These are phyloP conservation scores for Callipepla squamata DNA, from an alignment of 2,113 vertebrate genomes.

Conservation along the genomic window DNA sequence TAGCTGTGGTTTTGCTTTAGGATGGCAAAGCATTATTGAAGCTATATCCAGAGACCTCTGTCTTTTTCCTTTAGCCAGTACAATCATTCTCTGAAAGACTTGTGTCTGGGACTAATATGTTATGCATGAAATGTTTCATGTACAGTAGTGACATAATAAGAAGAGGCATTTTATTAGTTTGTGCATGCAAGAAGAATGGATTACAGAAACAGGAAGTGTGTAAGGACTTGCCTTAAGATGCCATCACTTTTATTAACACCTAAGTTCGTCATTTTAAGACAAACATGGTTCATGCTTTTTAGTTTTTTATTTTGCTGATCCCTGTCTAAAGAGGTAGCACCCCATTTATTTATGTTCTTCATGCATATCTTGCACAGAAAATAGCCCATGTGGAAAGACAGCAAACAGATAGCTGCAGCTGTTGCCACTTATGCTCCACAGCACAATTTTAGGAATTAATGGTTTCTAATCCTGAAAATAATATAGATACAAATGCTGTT, in stretches of 20 bases:
- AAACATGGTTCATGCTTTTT: constrained; percentile 19
- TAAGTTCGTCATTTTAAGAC: constrained; percentile 37
- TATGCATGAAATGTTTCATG: constrained; percentile 69
- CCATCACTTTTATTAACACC: constrained; percentile 60
- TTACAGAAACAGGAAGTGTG: constrained; percentile 37
- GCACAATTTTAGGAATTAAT: constrained; percentile 77
- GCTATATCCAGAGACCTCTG: constrained; percentile 4
- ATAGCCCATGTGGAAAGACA: constrained; percentile 73
- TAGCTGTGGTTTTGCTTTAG: neutral
- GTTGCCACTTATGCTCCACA: constrained; percentile 73
- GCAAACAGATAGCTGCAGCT: constrained; percentile 71
- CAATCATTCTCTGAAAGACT: constrained; percentile 30
- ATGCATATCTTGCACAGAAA: constrained; percentile 51
- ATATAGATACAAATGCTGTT: constrained; percentile 53
- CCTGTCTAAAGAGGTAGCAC: neutral
- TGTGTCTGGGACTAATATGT: constrained; percentile 64
- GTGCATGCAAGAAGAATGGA: constrained; percentile 41
- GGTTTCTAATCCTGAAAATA: constrained; percentile 73
- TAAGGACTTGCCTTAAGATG: constrained; percentile 37
- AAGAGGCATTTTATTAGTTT: constrained; percentile 67
- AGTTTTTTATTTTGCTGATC: constrained; percentile 22
- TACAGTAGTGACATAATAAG: constrained; percentile 76
- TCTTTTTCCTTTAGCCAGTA: constrained; percentile 22
- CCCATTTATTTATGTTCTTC: constrained; percentile 44
- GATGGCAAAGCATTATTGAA: neutral